Percentiles rank a stretch among this genome's conserved stretches.
phyloP scores from a whole-genome alignment of 2,888 invertebrate genomes.

The Busseola fusca region DNA sequence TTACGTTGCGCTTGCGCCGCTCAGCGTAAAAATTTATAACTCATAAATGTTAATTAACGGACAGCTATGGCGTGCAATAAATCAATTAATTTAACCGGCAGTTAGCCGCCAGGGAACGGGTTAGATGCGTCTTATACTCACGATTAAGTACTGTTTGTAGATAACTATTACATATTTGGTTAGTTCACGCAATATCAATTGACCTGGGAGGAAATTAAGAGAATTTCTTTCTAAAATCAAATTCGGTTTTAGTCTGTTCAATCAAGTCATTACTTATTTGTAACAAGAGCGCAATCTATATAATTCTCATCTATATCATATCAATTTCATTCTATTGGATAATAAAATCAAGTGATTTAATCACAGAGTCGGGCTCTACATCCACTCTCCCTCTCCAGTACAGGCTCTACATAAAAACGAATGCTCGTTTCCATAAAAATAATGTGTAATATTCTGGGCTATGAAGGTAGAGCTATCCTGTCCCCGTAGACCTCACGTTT shows the following conservation, averaged over 20 bases:
- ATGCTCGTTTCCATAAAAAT: slow-evolving; percentile 17
- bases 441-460: slow-evolving; percentile 9
- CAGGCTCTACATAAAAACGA: background rate
- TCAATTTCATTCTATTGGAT: background rate
- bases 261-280: background rate
- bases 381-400: background rate
- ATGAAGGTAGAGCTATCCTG: slow-evolving; percentile 14
- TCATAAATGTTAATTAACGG: slow-evolving; percentile 78
- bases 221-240: background rate
- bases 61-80: slow-evolving; percentile 70
- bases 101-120: slow-evolving; percentile 53
- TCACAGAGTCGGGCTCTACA: background rate
- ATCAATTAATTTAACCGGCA: slow-evolving; percentile 74
- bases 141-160: slow-evolving; percentile 32
- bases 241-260: background rate
- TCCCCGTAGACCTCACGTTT: slow-evolving; percentile 8
- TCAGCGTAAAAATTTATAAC: slow-evolving; percentile 66
- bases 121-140: slow-evolving; percentile 36
- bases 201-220: background rate
- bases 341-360: background rate
- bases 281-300: background rate
- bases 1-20: slow-evolving; percentile 32
- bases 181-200: background rate
- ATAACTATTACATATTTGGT: slow-evolving; percentile 26
- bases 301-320: background rate